Evolutionary conservation across 1,140 invertebrate genomes (phyloP), one percentile per base, ranked within the genome.

Genomic region (Rhynchophorus ferrugineus): DNA sequence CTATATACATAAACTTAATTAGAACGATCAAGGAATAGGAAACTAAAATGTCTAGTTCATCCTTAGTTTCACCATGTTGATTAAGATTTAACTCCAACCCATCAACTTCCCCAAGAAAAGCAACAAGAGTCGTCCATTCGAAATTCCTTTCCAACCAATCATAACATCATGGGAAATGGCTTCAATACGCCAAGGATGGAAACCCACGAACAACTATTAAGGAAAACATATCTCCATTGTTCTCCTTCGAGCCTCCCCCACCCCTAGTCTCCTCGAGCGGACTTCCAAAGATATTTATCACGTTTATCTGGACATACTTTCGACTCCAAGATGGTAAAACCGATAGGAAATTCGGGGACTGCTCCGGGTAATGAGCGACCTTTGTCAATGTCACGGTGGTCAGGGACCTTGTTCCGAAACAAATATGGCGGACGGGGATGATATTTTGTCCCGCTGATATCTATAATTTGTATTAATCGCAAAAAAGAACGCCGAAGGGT

Each of bases 41-140:
- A n/a, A n/a, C n/a, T n/a, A n/a, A n/a, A n/a, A n/a, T n/a, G n/a
- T n/a, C n/a, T n/a, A n/a, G n/a, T n/a, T n/a, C n/a, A n/a, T n/a
- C n/a, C n/a, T n/a, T n/a, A n/a, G n/a, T n/a, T n/a, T n/a, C n/a
- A n/a, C n/a, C n/a, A n/a, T n/a, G n/a, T n/a, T n/a, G n/a, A n/a
- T n/a, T n/a, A n/a, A n/a, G n/a, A n/a, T n/a, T n/a, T n/a, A n/a
- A n/a, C n/a, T n/a, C n/a, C n/a, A n/a, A n/a, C n/a, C n/a, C n/a
- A n/a, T n/a, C 21, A 18, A 18, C 39, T n/a, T 19, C 11, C 13
- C 21, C 16, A n/a, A 1, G 17, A 42, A 3, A 17, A 18, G 18
- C 18, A 42, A 42, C 17, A 14, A 24, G 43, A 29, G 33, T 29
- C 24, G 33, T 33, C 43, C 18, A 33, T 47, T 47, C 18, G 8